Evolutionary conservation across 2,888 invertebrate genomes (phyloP), one percentile per base, ranked within the genome.

Genomic region (Sinelater perroti): DNA sequence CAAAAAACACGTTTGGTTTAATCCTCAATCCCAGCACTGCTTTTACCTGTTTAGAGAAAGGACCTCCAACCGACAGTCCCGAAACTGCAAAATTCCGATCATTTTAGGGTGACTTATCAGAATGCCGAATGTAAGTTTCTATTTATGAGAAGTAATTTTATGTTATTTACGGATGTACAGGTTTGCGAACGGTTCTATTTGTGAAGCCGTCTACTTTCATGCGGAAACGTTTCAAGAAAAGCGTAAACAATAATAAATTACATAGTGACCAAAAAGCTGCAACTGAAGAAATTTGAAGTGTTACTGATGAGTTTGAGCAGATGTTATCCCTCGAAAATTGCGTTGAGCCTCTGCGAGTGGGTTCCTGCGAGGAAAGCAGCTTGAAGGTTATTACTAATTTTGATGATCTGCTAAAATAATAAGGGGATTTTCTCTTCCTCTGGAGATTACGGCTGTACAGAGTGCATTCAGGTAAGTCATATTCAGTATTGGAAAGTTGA

Each of bases 161-260:
- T 7, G 7, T 21, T 5, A 4, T 21, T 2, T 26, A 26, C 26
- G 8, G 10, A 26, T 26, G n/a, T 18, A 21, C 31, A 74, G 96
- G 17, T 98, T 98, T 77, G 90, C 91, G 73, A 97, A 98, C 78
- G 95, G 96, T 7, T 83, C 88, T 52, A 93, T 96, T 61, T 89
- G 90, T 18, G 97, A 97, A 78, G 88, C 95, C 1, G 91, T 95
- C 17, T 87, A 93, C 64, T 97, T 97, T 92, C 75, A 80, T 47
- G 82, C 82, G 0, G 82, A 82, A 21, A 81, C 81, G 0, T 69
- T 86, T 1, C 78, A 84, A 1, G 85, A 88, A 33, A 85, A 87
- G 65, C 83, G 95, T 13, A 72, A 82, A 1, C 85, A 63, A 90
- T 97, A 24, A 76, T 92, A 0, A 75, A 83, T 45, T 89, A 85